phyloP scores from a whole-genome alignment of 2,888 invertebrate species.

The Pseudococcus longispinus region DNA sequence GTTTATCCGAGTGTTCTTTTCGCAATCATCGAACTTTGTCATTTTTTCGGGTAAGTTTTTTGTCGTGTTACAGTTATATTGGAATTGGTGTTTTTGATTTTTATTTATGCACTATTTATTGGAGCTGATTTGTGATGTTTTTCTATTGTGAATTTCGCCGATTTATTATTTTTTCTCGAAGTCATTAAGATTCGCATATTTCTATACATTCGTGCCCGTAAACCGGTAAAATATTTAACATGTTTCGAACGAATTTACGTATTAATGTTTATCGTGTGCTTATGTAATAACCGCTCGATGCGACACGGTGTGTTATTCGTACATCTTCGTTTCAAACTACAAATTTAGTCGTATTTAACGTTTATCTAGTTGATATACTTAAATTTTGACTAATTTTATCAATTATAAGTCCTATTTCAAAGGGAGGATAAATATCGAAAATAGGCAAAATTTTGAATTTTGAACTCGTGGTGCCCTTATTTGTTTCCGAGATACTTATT shows the following conservation, averaged over 20 bases:
- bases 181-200: slow-evolving; percentile 24
- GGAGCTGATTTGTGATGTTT: not conserved
- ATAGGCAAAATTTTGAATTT: too few species aligned
- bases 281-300: not conserved
- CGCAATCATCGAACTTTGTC: not conserved
- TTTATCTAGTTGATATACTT: not conserved
- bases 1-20: not conserved
- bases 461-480: too few species aligned
- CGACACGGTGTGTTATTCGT: not conserved
- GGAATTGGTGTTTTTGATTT: not conserved
- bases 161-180: not conserved
- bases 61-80: not conserved
- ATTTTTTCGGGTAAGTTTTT: slow-evolving; percentile 1
- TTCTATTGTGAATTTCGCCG: not conserved
- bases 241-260: slow-evolving; percentile 15
- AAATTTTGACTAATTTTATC: too few species aligned
- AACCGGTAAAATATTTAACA: slow-evolving; percentile 42
- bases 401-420: too few species aligned
- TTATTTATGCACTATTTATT: not conserved
- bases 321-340: not conserved
- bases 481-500: too few species aligned
- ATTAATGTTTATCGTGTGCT: not conserved
- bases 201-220: not conserved
- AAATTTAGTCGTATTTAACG: not conserved
- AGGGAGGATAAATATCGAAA: too few species aligned